A percentile compares a stretch with the other conserved stretches of the same genome.
phyloP scores from a whole-genome alignment of 2,797 vertebrate species.

The Poecilia velifera region DNA sequence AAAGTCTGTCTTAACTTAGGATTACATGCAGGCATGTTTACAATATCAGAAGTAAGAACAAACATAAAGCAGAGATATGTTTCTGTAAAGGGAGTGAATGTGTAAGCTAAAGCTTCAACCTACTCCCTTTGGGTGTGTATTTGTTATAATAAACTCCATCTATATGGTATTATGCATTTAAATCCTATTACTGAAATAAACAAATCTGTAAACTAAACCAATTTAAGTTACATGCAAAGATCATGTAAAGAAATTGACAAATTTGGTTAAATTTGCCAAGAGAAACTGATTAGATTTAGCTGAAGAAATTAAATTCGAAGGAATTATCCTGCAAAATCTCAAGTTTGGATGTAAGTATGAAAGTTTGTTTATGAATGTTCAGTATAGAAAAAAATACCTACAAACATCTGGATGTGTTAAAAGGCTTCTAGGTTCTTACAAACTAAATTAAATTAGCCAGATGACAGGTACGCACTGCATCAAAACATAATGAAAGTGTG shows the following conservation, averaged over 20 bases:
- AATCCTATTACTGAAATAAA: not conserved
- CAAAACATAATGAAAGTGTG: slow-evolving; percentile 6
- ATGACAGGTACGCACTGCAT: not conserved
- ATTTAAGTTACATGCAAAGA: not conserved
- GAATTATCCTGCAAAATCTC: not conserved
- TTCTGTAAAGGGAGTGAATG: not conserved
- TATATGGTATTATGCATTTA: not conserved
- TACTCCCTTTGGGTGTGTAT: not conserved
- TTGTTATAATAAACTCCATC: not conserved
- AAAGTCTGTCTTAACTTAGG: not conserved
- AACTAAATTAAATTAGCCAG: slow-evolving; percentile 10
- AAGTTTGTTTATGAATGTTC: not conserved
- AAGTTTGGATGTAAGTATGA: not conserved
- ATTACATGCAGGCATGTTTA: not conserved
- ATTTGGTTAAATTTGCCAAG: not conserved
- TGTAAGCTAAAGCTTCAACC: not conserved
- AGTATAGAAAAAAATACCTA: not conserved
- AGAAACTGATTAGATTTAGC: not conserved
- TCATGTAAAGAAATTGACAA: not conserved
- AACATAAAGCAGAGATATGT: not conserved
- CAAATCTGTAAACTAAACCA: not conserved
- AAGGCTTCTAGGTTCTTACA: not conserved
- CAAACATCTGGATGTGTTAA: not conserved
- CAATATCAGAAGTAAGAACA: not conserved
- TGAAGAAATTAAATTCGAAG: not conserved